A percentile compares a stretch with the other conserved stretches of the same genome.
phyloP scores from a whole-genome alignment of 2,113 vertebrate species.

The Pelecanus crispus region DNA sequence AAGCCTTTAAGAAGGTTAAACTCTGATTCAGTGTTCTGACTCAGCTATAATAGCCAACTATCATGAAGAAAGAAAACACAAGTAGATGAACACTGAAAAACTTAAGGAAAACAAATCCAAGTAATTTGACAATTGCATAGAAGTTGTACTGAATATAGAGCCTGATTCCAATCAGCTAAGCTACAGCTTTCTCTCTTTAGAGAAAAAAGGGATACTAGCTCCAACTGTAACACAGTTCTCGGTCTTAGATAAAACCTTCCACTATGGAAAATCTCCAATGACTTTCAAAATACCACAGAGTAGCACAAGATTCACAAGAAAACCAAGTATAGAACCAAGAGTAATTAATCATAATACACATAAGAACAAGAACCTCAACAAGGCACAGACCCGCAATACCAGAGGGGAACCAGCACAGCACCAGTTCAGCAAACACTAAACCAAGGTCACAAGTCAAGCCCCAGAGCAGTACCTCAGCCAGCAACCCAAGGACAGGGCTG shows the following conservation, averaged over 20 bases:
- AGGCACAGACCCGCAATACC: not conserved
- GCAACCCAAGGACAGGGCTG: accelerated
- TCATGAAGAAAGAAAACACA: not conserved
- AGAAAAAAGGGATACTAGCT: not conserved
- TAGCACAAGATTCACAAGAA: not conserved
- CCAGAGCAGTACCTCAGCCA: too few species aligned
- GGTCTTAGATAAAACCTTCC: not conserved
- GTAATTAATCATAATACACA: accelerated
- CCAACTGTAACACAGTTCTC: not conserved
- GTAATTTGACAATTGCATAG: not conserved
- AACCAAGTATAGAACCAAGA: accelerated
- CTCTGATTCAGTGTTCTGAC: not conserved
- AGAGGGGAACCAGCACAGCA: accelerated
- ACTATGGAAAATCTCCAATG: accelerated
- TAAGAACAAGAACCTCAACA: not conserved
- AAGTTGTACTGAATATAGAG: not conserved
- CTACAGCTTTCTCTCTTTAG: not conserved
- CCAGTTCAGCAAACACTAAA: accelerated
- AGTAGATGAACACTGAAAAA: not conserved
- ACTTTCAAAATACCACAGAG: accelerated
- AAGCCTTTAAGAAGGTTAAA: not conserved
- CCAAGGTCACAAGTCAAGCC: accelerated
- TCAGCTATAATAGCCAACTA: not conserved
- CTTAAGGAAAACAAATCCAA: not conserved
- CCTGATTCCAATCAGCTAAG: not conserved